Base-by-base conservation (phyloP, 2,113 vertebrate species). In the Centropristis striata region DNA sequence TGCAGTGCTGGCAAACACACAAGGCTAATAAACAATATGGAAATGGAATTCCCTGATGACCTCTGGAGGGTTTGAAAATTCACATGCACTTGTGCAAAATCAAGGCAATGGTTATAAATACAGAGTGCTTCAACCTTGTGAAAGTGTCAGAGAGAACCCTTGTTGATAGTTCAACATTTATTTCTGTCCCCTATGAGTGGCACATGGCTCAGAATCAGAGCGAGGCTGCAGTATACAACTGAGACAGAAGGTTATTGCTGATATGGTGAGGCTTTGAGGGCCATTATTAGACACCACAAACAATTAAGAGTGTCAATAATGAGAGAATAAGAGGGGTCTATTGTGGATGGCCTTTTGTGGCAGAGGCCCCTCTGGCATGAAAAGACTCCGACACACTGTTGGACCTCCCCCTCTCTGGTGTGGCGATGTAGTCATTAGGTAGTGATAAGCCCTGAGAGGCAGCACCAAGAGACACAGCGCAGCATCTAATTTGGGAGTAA, bases 181-280 rank as follows among this genome's bases (percentile, higher is more conserved):
- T 78, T 59, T 3, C 27, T 27, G 32, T 57, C 71, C 50, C 53
- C 16, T 68, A 80, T 59, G 51, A n/a, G 63, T 23, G 44, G 53
- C 49, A 67, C 44, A 69, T 25, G 70, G n/a, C 64, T 80, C 61
- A 13, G 37, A 73, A 80, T 71, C 32, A 47, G n/a, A 66, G 93
- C 94, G 94, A 94, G 81, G 90, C 25, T 57, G 94, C 95, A 92
- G 95, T 93, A 95, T 94, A 95, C 92, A 95, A 92, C 92, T 88
- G 94, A 96, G 95, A 96, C 96, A 97, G 96, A 96, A 97, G 96
- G 96, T 96, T 96, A 97, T 96, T 95, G 96, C 96, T 96, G 96
- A 97, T 97, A 97, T 91, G 95, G 55, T 92, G 94, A 95, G 95
- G 95, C 95, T 95, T 95, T 95, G 95, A 96, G 86, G 95, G 96